Evolutionary conservation across 1,140 invertebrate species (phyloP), one percentile per base, ranked within the genome.

Genomic region (Hormaphis cornu): DNA sequence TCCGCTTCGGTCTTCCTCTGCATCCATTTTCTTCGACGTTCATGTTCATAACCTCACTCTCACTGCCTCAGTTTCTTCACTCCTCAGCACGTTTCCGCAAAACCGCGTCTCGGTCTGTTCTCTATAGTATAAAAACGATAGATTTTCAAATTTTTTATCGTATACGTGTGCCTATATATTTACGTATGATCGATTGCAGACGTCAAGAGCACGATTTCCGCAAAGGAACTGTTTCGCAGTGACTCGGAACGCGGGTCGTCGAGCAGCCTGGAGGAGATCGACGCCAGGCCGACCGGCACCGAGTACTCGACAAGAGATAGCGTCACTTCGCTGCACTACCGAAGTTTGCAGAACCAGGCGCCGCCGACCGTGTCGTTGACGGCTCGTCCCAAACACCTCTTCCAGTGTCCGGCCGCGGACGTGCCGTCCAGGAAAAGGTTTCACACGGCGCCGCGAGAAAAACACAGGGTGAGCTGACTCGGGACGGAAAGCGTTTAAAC

Each of bases 381-480:
- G 7, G 3, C 24, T 2, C 26, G 61, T 4, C 28, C 40, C 10
- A 66, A 66, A 48, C 61, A 50, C 42, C 28, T 66, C n/a, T n/a
- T n/a, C 3, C 44, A 48, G 5, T 48, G 28, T 18, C n/a, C n/a
- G n/a, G 22, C 12, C 28, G 16, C 30, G 8, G 70, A 71, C 18
- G 16, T 40, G 8, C n/a, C 46, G 5, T 75, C 75, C 59, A 74
- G 79, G 69, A 84, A 84, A 75, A 78, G 81, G 56, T 84, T 82
- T 78, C 81, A 84, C 71, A 85, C 83, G 8, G 80, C 83, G 4
- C 83, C 83, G 3, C 81, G 82, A 71, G 82, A 84, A 73, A 83
- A 83, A 73, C 81, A 83, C 73, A 81, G 83, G 77, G 82, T 83
- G 77, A 73, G 73, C 70, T n/a, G n/a, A n/a, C n/a, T n/a, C n/a